Conservation (phyloP, 1,140 invertebrate species). For the Nylanderia fulva region DNA sequence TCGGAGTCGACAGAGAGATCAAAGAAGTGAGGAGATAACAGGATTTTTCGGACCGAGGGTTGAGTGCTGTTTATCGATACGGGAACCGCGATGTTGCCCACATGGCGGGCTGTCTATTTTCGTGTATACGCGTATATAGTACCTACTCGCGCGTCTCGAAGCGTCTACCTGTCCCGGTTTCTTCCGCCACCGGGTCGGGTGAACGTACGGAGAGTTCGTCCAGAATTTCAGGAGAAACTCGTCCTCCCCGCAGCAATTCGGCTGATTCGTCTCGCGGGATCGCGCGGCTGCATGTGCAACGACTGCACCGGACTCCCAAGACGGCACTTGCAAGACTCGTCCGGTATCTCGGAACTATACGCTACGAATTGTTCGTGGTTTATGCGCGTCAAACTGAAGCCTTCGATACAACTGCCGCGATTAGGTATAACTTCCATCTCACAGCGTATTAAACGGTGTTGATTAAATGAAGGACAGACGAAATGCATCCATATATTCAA, state of each 20-base stretch:
- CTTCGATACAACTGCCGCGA: constrained; percentile 51
- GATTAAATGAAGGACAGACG: background rate
- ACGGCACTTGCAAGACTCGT: constrained; percentile 55
- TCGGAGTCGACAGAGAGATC: constrained; percentile 62
- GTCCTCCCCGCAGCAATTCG: constrained; percentile 41
- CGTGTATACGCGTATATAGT: constrained; percentile 1
- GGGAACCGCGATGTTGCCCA: constrained; percentile 71
- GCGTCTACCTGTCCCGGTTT: constrained; percentile 69
- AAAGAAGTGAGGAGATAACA: constrained; percentile 72
- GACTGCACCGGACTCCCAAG: constrained; percentile 65
- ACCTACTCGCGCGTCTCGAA: background rate
- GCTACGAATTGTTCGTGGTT: constrained; percentile 68
- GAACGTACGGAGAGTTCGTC: constrained; percentile 56
- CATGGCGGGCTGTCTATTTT: constrained; percentile 75
- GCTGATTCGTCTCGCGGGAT: constrained; percentile 57
- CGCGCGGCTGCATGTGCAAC: constrained; percentile 57
- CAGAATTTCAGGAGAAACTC: constrained; percentile 53
- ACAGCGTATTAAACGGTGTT: background rate
- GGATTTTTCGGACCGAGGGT: constrained; percentile 62
- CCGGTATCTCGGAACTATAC: constrained; percentile 30
- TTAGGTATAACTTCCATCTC: background rate
- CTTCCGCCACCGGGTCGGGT: constrained; percentile 17
- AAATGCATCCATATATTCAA: background rate
- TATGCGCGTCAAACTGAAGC: constrained; percentile 66
- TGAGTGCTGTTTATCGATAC: constrained; percentile 73